A percentile compares a stretch with the other conserved stretches of the same genome.
These are phyloP conservation scores for Acanthosepion lycidas DNA, from an alignment of 2,888 invertebrate species.

Conservation along the genomic window DNA sequence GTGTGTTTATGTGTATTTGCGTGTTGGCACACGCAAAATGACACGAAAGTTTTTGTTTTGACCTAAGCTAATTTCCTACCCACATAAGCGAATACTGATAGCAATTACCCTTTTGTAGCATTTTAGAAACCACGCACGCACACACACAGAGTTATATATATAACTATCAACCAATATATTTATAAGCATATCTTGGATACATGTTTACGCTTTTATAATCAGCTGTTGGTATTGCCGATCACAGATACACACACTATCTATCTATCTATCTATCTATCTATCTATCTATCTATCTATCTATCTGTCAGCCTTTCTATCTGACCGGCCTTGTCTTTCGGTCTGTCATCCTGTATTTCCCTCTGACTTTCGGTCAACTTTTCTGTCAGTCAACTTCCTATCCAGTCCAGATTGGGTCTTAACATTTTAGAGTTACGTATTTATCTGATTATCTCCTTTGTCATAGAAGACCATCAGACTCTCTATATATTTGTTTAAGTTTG, in stretches of 20 bases:
- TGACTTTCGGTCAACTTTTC: constrained; percentile 6
- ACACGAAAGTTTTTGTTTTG: too few species aligned
- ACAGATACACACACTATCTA: neutral
- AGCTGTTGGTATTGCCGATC: too few species aligned
- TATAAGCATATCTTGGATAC: too few species aligned
- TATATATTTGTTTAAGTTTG: neutral
- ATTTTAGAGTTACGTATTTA: constrained; percentile 16
- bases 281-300: neutral
- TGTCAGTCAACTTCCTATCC: neutral
- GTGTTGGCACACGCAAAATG: neutral
- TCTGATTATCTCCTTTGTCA: constrained; percentile 11
- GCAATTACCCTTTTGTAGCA: too few species aligned
- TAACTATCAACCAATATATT: too few species aligned
- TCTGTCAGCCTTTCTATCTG: neutral
- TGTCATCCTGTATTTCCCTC: neutral
- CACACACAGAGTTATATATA: too few species aligned
- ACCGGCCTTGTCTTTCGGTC: neutral
- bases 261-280: neutral
- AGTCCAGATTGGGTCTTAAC: neutral
- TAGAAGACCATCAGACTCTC: neutral
- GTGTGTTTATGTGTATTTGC: neutral
- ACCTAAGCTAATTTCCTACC: too few species aligned
- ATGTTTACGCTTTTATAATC: too few species aligned
- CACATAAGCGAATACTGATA: too few species aligned
- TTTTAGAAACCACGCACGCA: too few species aligned